Percentiles rank a stretch among this genome's conserved stretches.
phyloP scores from a whole-genome alignment of 1,140 invertebrate genomes.

The Heliconius nattereri region DNA sequence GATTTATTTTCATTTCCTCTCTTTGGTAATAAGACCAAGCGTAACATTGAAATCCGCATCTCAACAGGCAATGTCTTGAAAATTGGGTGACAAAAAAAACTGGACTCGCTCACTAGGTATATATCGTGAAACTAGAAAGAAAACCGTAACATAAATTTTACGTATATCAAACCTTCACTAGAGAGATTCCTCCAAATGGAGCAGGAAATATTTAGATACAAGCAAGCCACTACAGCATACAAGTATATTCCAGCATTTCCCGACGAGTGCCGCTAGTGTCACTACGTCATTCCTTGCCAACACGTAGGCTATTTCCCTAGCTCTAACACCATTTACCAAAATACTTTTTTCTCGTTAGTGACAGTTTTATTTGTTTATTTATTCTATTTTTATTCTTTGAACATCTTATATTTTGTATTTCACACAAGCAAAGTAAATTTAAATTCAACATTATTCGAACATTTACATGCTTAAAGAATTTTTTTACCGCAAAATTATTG shows the following conservation, averaged over 20 bases:
- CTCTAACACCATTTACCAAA: not conserved
- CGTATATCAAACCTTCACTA: too few relatives aligned
- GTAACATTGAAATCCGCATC: too few relatives aligned
- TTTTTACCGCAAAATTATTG: conserved; percentile 4
- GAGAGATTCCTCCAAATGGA: not conserved
- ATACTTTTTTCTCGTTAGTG: not conserved
- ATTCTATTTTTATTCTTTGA: too few relatives aligned
- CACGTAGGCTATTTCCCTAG: conserved; percentile 8
- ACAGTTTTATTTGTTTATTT: not conserved
- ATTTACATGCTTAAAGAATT: conserved; percentile 1
- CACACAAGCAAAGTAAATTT: not conserved
- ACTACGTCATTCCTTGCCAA: conserved; percentile 1
- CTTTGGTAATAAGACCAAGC: too few relatives aligned
- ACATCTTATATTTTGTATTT: too few relatives aligned
- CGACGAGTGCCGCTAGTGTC: not conserved
- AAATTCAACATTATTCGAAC: not conserved
- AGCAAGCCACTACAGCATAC: not conserved
- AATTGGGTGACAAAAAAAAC: too few relatives aligned
- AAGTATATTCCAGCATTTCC: not conserved
- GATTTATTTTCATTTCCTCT: too few relatives aligned
- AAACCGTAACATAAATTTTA: too few relatives aligned
- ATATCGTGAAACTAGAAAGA: too few relatives aligned
- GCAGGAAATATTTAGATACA: conserved; percentile 1
- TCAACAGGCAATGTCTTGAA: too few relatives aligned
- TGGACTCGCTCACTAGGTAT: too few relatives aligned